Conservation (phyloP, 2,888 invertebrate genomes). For the Digitonthophagus gazella region DNA sequence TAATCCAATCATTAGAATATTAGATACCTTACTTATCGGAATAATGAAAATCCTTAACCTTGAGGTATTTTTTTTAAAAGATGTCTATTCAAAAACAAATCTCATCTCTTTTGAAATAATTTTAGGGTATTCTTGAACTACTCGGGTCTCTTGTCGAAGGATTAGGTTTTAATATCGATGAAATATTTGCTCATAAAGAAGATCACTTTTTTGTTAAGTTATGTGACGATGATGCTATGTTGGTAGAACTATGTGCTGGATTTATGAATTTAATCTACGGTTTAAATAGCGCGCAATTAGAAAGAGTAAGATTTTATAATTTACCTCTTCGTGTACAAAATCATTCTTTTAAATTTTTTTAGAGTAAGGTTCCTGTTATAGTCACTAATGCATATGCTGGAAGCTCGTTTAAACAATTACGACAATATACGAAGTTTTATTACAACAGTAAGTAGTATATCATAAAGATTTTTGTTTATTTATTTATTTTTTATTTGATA, state of each 20-base stretch:
- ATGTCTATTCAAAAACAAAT: too few relatives aligned
- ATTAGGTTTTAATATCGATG: too few relatives aligned
- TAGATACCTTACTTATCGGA: not conserved
- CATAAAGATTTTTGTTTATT: not conserved
- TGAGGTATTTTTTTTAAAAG: too few relatives aligned
- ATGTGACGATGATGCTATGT: conserved; percentile 2
- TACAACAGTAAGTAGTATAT: not conserved
- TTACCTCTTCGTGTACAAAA: not conserved
- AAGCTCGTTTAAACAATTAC: conserved; percentile 1
- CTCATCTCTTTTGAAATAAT: too few relatives aligned
- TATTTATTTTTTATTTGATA: not conserved
- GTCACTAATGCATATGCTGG: conserved; percentile 6
- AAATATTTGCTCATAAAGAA: too few relatives aligned
- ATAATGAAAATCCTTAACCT: too few relatives aligned
- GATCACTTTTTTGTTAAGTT: not conserved
- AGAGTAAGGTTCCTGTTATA: conserved; percentile 8
- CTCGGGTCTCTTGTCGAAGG: too few relatives aligned
- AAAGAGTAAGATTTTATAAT: not conserved
- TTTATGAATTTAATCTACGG: conserved; percentile 3
- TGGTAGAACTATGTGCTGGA: conserved; percentile 9
- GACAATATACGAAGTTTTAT: not conserved
- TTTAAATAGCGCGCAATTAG: not conserved
- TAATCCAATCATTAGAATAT: not conserved
- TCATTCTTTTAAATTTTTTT: not conserved
- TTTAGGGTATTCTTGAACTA: not conserved